These are phyloP conservation scores for Taurulus bubalis DNA, from an alignment of 2,113 vertebrate genomes.

Conservation along the genomic window DNA sequence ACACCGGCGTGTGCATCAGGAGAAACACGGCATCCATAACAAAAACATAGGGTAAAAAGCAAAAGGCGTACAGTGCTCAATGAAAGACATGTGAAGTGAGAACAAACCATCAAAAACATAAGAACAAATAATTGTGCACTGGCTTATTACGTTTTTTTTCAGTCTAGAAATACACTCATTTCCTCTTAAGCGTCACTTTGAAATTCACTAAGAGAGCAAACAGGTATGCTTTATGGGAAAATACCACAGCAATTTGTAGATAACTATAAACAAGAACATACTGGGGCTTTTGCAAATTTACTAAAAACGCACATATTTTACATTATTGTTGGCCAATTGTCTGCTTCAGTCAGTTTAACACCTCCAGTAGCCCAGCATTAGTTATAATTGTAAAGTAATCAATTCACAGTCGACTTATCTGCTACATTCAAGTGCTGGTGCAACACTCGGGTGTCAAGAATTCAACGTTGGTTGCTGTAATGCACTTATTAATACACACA, in stretches of 20 bases:
- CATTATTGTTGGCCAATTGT: not conserved
- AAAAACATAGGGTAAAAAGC: not conserved
- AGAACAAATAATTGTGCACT: constrained; percentile 40
- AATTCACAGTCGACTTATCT: not conserved
- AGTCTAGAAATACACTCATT: constrained; percentile 21
- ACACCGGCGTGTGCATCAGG: not conserved
- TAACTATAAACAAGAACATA: not conserved
- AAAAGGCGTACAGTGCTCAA: constrained; percentile 16
- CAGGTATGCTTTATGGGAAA: not conserved
- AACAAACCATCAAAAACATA: constrained; percentile 24
- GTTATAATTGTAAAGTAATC: too few relatives aligned
- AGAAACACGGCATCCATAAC: not conserved
- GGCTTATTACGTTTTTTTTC: constrained; percentile 30
- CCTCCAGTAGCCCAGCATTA: not conserved
- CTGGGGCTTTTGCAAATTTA: not conserved
- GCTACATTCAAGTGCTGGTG: not conserved
- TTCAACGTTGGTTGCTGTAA: not conserved
- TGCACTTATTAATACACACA: too few relatives aligned
- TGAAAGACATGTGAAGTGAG: constrained; percentile 49
- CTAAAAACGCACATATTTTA: not conserved
- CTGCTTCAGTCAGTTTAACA: not conserved
- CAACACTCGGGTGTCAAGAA: not conserved
- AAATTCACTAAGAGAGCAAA: constrained; percentile 19
- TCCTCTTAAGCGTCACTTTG: constrained; percentile 1
- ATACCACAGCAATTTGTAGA: not conserved